Evolutionary conservation across 1,140 invertebrate species (phyloP), one percentile per base, ranked within the genome.

Genomic region (Thaumatotibia leucotreta): DNA sequence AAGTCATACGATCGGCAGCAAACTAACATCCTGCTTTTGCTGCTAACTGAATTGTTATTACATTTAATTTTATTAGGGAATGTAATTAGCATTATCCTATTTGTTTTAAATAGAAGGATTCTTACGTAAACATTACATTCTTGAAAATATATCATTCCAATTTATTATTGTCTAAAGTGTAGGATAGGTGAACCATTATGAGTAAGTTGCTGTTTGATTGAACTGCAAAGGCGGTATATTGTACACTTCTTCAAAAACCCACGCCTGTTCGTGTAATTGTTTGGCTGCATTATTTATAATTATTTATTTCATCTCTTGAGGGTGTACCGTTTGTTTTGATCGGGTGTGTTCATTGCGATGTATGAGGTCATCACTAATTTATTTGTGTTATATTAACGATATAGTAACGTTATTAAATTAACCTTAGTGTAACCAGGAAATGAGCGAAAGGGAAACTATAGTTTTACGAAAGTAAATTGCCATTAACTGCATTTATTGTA

Each of bases 131-230:
- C 79, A 79, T 80, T 83, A 90, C 88, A 88, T 90, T 90, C 88
- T 88, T 84, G 76, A 84, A 82, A 88, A 88, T 82, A 76, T 88
- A 89, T 89, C 88, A 90, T 90, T 90, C 88, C 88, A 90, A 76
- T 88, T 69, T 87, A 88, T 65, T 52, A 27, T 83, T 81, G 75
- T 85, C 80, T 87, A 84, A 88, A 87, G 76, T 77, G 80, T 90
- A 90, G 88, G 82, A 80, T 90, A 90, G 82, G 83, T 86, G 79
- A 78, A 75, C 76, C 75, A 73, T 79, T 79, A 82, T 77, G 71
- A 67, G 80, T 81, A 87, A 75, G 77, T 74, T 74, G 67, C 61
- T 67, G 58, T 69, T 71, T 35, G 32, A 17, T 58, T 58, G 52
- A 29, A 17, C 24, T 27, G 24, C 24, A n/a, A 1, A 27, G 24